A percentile compares a stretch with the other conserved stretches of the same genome.
Conservation (phyloP, 2,888 invertebrate species). For the Phragmatobia fuliginosa region DNA sequence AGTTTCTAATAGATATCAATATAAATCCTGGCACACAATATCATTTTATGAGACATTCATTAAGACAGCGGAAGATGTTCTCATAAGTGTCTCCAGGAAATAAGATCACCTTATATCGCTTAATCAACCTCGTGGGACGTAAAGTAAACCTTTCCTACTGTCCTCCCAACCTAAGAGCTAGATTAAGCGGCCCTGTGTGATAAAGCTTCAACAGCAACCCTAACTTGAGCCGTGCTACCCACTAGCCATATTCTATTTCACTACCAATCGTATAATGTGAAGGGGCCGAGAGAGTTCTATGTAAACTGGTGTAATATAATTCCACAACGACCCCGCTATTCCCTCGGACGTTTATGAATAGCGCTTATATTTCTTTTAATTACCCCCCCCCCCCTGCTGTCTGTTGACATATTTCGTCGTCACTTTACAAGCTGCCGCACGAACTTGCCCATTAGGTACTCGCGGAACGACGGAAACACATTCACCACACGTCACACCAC, state of each 20-base stretch:
- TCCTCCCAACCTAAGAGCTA: conserved; percentile 75
- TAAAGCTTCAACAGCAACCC: conserved; percentile 70
- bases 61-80: conserved; percentile 59
- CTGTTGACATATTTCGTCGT: conserved; percentile 68
- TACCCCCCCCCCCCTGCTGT: conserved; percentile 73
- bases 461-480: conserved; percentile 33
- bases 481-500: conserved; percentile 38
- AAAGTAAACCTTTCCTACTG: conserved; percentile 69
- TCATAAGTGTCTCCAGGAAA: conserved; percentile 68
- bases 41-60: conserved; percentile 63
- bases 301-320: conserved; percentile 70
- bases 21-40: conserved; percentile 55
- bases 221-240: conserved; percentile 52
- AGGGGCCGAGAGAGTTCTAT: conserved; percentile 55
- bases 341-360: conserved; percentile 83
- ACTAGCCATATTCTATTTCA: conserved; percentile 26
- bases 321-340: conserved; percentile 74
- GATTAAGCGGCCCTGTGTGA: conserved; percentile 80
- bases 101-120: conserved; percentile 73
- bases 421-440: conserved; percentile 43
- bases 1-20: conserved; percentile 38
- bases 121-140: conserved; percentile 72
- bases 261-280: conserved; percentile 17
- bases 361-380: conserved; percentile 86
- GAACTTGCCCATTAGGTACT: conserved; percentile 40